Conservation (phyloP, 2,113 vertebrate genomes). For the Rattus rattus region DNA sequence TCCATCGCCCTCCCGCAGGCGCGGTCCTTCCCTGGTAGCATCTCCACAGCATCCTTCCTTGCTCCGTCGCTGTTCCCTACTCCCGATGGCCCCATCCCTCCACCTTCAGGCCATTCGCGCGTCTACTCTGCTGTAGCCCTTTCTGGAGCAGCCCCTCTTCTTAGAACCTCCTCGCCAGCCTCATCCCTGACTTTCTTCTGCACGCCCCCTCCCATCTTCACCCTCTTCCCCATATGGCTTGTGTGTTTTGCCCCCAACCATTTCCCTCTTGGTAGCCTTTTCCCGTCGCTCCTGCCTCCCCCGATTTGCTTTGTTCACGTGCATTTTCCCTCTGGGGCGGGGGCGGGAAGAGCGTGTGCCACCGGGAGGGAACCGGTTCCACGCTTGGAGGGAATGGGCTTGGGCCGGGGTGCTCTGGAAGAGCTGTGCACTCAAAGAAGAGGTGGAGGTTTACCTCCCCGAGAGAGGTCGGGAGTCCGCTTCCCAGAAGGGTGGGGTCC, state of each 20-base stretch:
- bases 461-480: not conserved
- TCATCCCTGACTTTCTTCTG: not conserved
- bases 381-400: not conserved
- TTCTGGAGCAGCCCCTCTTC: not conserved
- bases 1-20: constrained; percentile 44
- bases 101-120: constrained; percentile 13
- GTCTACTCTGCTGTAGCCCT: not conserved
- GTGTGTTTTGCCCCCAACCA: constrained; percentile 38
- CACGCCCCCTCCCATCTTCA: not conserved
- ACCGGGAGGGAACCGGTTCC: constrained; percentile 2
- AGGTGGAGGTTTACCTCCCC: not conserved
- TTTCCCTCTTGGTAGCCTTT: constrained; percentile 61
- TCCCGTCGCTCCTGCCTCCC: constrained; percentile 67
- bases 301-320: constrained; percentile 79
- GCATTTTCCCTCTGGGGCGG: constrained; percentile 73
- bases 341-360: constrained; percentile 69
- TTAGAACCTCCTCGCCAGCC: not conserved
- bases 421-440: not conserved
- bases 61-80: not conserved
- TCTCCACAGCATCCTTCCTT: not conserved
- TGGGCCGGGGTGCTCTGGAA: not conserved
- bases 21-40: constrained; percentile 34
- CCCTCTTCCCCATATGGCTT: not conserved
- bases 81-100: not conserved
- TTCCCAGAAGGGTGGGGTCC: constrained; percentile 51